phyloP scores from a whole-genome alignment of 2,888 invertebrate species.

The Sylvicola cinctus region DNA sequence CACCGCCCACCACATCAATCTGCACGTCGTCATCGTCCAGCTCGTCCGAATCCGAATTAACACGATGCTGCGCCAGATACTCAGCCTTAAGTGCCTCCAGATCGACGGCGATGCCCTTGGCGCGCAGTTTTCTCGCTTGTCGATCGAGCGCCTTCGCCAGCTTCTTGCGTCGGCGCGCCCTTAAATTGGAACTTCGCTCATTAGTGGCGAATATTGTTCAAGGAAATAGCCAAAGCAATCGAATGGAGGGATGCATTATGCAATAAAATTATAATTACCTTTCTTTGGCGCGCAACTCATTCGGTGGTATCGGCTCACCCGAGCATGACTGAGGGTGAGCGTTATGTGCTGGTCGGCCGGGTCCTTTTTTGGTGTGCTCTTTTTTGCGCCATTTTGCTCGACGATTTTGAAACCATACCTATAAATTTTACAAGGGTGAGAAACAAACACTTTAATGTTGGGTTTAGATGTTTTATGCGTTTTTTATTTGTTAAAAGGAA shows the following conservation, averaged over 20 bases:
- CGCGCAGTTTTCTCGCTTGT: slow-evolving; percentile 78
- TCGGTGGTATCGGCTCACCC: slow-evolving; percentile 90
- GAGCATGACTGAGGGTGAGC: slow-evolving; percentile 95
- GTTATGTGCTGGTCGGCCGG: slow-evolving; percentile 94
- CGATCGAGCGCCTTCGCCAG: slow-evolving; percentile 78
- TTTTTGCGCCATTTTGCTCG: slow-evolving; percentile 98
- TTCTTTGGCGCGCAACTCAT: slow-evolving; percentile 67
- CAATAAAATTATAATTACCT: slow-evolving; percentile 29
- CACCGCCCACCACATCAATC: slow-evolving; percentile 70
- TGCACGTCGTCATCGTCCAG: slow-evolving; percentile 46
- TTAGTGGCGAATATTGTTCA: no score
- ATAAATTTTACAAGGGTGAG: no score
- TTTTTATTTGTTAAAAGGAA: no score
- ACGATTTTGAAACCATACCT: slow-evolving; percentile 99
- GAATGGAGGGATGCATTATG: no score
- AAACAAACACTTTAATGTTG: no score
- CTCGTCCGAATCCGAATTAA: slow-evolving; percentile 38
- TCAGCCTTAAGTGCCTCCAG: slow-evolving; percentile 66
- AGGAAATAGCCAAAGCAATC: no score
- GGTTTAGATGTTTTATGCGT: no score
- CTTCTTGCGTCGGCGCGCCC: slow-evolving; percentile 77
- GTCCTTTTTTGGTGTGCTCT: slow-evolving; percentile 97
- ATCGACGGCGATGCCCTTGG: slow-evolving; percentile 78
- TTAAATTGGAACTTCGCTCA: slow-evolving; percentile 19
- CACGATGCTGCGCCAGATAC: slow-evolving; percentile 60